Evolutionary conservation across 1,140 invertebrate species (phyloP), one percentile per base, ranked within the genome.

Genomic region (Adoxophyes honmai): DNA sequence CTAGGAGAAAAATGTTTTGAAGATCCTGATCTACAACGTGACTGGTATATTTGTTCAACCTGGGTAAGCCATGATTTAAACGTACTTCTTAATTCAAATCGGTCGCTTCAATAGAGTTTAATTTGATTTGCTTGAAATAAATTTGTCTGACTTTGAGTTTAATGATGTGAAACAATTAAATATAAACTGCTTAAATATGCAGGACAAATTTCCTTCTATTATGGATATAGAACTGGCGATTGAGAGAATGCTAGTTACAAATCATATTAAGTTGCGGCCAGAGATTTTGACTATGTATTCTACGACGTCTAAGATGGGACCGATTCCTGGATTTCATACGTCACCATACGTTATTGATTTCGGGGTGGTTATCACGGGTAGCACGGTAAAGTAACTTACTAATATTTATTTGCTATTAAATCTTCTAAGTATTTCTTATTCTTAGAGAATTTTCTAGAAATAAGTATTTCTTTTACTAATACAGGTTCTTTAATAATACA

Each of bases 221-320:
- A 84, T 86, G 75, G 86, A 86, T 52, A 86, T 88, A 52, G 83
- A 86, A 44, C 68, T 88, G 35, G 77, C 78, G 11, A 77, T 86
- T 64, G 86, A 88, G 70, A 78, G 82, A 60, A 64, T 75, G 55
- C 37, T 86, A 36, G 72, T 75, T 6, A 69, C 78, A 11, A 66
- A 84, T 39, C 66, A 88, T 55, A 71, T 88, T 14, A 67, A 66
- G 55, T 37, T 61, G 14, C 64, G 67, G 11, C 85, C 83, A 34
- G 81, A 88, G 57, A 55, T 84, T 42, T 36, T 86, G 55, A 61
- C 37, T 10, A 52, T 39, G 4, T 79, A 77, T 53, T 59, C 63
- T 1, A 62, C 58, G 14, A 56, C 62, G 15, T 53, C 60, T 4
- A 82, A 78, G 64, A 71, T 66, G 44, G 71, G 65, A 33, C 69